A percentile compares a stretch with the other conserved stretches of the same genome.
Conservation (phyloP, 2,888 invertebrate species). For the Cyaniris semiargus region DNA sequence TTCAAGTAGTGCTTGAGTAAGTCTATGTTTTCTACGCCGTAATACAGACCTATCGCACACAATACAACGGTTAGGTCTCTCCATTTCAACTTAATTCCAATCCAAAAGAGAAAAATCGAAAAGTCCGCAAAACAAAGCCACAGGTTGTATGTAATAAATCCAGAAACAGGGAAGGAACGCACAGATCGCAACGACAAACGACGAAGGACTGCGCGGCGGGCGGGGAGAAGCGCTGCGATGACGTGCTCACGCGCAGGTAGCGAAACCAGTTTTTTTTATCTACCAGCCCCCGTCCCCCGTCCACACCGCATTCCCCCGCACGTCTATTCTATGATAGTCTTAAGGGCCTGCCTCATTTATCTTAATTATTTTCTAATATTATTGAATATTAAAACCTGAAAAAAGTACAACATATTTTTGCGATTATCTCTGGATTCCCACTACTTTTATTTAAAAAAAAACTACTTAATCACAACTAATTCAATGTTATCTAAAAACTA, state of each 20-base stretch:
- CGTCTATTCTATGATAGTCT: not conserved
- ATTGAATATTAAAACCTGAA: constrained; percentile 2
- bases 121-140: constrained; percentile 23
- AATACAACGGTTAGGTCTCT: constrained; percentile 18
- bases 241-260: too few relatives aligned
- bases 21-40: constrained; percentile 21
- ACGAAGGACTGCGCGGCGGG: too few relatives aligned
- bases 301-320: not conserved
- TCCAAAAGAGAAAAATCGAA: constrained; percentile 17
- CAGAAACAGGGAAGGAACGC: too few relatives aligned
- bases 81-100: constrained; percentile 28
- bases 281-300: constrained; percentile 7
- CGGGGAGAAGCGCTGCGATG: too few relatives aligned
- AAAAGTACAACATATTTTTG: constrained; percentile 8
- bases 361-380: constrained; percentile 8
- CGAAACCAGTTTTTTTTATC: too few relatives aligned
- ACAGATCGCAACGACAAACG: too few relatives aligned
- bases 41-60: constrained; percentile 26
- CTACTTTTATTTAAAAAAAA: not conserved
- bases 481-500: constrained; percentile 11
- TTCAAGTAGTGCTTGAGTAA: not conserved
- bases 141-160: too few relatives aligned
- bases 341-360: not conserved
- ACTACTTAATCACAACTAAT: not conserved
- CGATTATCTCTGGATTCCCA: constrained; percentile 1